phyloP scores from a whole-genome alignment of 2,797 vertebrate species.

The Trematomus bernacchii region DNA sequence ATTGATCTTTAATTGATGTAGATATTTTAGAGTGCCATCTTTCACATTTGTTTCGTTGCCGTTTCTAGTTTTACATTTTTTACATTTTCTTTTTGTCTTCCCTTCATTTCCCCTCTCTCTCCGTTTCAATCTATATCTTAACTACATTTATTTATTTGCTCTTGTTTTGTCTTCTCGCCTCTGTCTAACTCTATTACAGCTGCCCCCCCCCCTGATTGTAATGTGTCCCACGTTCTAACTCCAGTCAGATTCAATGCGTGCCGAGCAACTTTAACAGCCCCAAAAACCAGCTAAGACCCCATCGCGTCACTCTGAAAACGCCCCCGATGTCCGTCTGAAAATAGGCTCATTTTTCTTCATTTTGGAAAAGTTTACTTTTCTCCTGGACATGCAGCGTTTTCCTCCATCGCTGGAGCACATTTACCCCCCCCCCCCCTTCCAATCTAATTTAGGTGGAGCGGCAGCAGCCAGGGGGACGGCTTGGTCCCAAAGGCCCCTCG shows the following conservation, averaged over 20 bases:
- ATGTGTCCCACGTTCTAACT: slow-evolving; percentile 39
- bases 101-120: no score
- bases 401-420: slow-evolving; percentile 44
- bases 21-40: no score
- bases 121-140: neutral
- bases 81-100: no score
- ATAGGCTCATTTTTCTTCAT: slow-evolving; percentile 77
- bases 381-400: slow-evolving; percentile 22
- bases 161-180: neutral
- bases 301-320: slow-evolving; percentile 1
- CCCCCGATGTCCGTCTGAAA: slow-evolving; percentile 28
- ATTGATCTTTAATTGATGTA: no score
- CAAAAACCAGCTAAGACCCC: slow-evolving; percentile 22
- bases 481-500: slow-evolving; percentile 82
- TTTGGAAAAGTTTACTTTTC: slow-evolving; percentile 72
- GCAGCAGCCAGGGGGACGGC: slow-evolving; percentile 49
- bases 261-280: slow-evolving; percentile 20
- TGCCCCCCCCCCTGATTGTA: slow-evolving; percentile 37
- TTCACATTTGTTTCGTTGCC: no score
- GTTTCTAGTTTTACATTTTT: no score
- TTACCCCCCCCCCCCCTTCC: slow-evolving; percentile 75
- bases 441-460: slow-evolving; percentile 90
- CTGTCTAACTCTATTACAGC: slow-evolving; percentile 4
- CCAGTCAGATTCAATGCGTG: slow-evolving; percentile 35
- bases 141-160: neutral